Evolutionary conservation across 2,113 vertebrate genomes (phyloP).

Genomic region (Alces alces): DNA sequence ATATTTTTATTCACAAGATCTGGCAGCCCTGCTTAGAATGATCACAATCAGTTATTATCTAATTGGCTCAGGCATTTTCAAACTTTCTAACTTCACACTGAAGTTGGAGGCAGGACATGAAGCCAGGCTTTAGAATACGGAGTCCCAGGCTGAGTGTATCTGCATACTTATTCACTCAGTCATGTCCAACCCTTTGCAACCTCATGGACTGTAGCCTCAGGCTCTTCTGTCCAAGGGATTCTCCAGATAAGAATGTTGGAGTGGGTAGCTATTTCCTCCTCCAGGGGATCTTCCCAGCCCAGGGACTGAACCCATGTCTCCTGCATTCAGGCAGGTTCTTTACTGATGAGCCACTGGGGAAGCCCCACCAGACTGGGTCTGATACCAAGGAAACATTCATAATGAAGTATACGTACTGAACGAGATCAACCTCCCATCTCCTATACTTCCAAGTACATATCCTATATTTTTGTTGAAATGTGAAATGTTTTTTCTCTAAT

Average conservation of each 20-base stretch:
- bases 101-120: background rate
- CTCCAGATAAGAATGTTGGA: background rate
- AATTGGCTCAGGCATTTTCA: background rate
- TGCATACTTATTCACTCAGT: background rate
- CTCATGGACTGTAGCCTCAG: background rate
- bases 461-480: background rate
- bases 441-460: background rate
- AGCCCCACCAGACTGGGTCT: background rate
- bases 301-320: background rate
- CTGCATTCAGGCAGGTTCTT: background rate
- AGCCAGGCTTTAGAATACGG: background rate
- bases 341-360: background rate
- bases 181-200: background rate
- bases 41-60: background rate
- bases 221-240: background rate
- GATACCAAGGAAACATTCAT: background rate
- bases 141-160: background rate
- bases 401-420: background rate
- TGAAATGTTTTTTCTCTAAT: background rate
- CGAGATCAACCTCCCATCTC: background rate
- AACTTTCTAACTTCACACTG: background rate
- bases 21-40: background rate
- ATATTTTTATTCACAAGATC: background rate
- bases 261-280: background rate
- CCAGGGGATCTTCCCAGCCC: background rate